Percentiles rank a stretch among this genome's conserved stretches.
These are phyloP conservation scores for Pecten maximus DNA, from an alignment of 2,888 invertebrate genomes.

Conservation along the genomic window DNA sequence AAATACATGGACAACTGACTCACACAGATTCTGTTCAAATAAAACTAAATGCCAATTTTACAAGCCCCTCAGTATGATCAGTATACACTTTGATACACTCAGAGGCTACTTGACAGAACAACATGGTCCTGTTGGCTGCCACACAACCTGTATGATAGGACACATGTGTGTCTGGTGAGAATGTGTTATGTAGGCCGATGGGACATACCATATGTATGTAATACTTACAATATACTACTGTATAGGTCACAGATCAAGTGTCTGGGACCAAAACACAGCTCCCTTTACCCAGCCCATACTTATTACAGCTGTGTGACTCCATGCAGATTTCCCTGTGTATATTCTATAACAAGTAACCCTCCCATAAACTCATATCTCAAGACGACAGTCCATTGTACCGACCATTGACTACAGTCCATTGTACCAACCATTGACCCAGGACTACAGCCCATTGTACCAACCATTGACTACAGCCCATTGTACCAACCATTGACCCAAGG, in stretches of 20 bases:
- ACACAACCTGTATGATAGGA: slow-evolving; percentile 1
- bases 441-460: not conserved
- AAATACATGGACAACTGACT: not conserved
- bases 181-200: not conserved
- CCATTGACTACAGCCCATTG: not conserved
- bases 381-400: no score
- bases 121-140: not conserved
- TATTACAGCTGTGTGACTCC: no score
- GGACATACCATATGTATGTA: not conserved
- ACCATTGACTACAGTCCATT: not conserved
- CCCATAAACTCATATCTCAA: not conserved
- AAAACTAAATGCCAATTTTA: slow-evolving; percentile 6
- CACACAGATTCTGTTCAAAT: not conserved
- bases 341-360: no score
- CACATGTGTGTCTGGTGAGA: not conserved
- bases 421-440: not conserved
- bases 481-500: not conserved
- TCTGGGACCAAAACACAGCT: not conserved
- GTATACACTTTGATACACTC: not conserved
- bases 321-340: no score
- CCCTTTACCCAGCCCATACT: not conserved
- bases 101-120: not conserved
- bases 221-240: not conserved
- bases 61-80: not conserved
- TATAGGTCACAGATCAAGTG: slow-evolving; percentile 23